Conservation (phyloP, 2,797 vertebrate genomes). For the Gallinago nigripennis region DNA sequence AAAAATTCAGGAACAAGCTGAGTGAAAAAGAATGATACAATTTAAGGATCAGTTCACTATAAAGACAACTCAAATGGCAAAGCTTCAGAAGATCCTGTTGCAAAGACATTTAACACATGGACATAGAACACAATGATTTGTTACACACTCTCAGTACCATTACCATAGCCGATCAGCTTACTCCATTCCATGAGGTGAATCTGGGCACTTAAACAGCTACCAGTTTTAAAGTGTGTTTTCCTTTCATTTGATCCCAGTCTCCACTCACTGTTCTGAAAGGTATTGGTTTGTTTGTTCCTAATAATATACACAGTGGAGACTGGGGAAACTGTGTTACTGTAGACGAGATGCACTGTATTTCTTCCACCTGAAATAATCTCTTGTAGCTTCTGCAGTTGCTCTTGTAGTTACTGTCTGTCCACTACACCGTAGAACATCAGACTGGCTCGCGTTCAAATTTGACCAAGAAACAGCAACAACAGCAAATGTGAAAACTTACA, state of each 20-base stretch:
- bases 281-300: neutral
- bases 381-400: neutral
- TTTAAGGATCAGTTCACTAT: neutral
- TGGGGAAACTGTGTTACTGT: neutral
- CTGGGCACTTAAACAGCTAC: neutral
- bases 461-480: neutral
- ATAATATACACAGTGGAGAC: neutral
- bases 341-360: neutral
- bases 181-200: neutral
- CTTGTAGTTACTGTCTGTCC: neutral
- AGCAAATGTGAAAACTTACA: neutral
- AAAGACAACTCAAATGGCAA: neutral
- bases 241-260: neutral
- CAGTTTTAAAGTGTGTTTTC: neutral
- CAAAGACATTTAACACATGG: neutral
- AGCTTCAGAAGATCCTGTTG: neutral
- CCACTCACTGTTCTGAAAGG: constrained; percentile 23
- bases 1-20: neutral
- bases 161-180: neutral
- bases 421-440: neutral
- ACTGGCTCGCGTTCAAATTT: neutral
- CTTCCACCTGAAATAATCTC: constrained; percentile 1
- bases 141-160: neutral
- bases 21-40: neutral
- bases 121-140: neutral